These are phyloP conservation scores for Eulithis testata DNA, from an alignment of 2,888 invertebrate genomes.

Conservation along the genomic window DNA sequence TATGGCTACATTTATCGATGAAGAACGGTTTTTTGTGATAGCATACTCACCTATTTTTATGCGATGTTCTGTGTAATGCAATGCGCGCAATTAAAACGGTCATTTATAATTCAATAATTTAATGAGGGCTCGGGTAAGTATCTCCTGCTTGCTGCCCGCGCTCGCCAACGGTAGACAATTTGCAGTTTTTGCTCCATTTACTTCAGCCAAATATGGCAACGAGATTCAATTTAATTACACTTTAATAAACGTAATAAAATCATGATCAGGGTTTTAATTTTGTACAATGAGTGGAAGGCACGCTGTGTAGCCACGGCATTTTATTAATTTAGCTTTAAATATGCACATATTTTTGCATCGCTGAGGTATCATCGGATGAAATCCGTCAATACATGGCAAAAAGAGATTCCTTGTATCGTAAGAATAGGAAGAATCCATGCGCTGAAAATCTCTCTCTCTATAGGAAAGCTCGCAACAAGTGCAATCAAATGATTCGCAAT, in stretches of 20 bases:
- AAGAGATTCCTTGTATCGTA: too few relatives aligned
- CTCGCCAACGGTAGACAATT: slow-evolving; percentile 43
- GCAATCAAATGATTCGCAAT: too few relatives aligned
- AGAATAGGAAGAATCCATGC: too few relatives aligned
- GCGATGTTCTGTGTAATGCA: slow-evolving; percentile 53
- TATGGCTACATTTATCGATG: slow-evolving; percentile 56
- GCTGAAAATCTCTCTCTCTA: too few relatives aligned
- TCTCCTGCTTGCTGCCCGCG: slow-evolving; percentile 29
- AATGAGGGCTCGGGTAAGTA: slow-evolving; percentile 51
- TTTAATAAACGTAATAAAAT: slow-evolving; percentile 73
- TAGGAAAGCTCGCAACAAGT: too few relatives aligned
- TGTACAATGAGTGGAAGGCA: slow-evolving; percentile 51
- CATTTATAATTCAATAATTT: slow-evolving; percentile 62
- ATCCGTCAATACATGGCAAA: too few relatives aligned
- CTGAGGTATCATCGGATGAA: too few relatives aligned
- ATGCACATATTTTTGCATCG: slow-evolving; percentile 65
- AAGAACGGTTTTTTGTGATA: slow-evolving; percentile 55
- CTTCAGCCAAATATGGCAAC: slow-evolving; percentile 67
- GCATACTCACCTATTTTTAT: slow-evolving; percentile 31
- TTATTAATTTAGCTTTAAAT: slow-evolving; percentile 48
- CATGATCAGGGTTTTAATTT: slow-evolving; percentile 68
- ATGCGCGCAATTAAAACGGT: slow-evolving; percentile 64
- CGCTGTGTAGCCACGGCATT: slow-evolving; percentile 38
- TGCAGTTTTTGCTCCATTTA: slow-evolving; percentile 64
- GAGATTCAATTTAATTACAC: slow-evolving; percentile 74